Conservation (phyloP, 1,140 invertebrate genomes). For the Drosophila nikananu region DNA sequence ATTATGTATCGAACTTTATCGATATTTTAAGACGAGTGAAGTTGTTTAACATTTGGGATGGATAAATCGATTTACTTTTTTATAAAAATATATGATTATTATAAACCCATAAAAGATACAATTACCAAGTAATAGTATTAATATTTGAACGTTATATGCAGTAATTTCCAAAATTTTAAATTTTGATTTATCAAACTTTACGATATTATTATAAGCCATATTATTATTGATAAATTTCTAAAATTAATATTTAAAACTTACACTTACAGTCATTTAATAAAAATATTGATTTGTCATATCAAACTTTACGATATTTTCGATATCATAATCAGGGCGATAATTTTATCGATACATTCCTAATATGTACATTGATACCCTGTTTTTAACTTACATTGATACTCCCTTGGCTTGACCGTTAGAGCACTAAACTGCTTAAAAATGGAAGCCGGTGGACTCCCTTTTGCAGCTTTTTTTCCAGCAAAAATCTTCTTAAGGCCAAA, state of each 20-base stretch:
- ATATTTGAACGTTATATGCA: too few relatives aligned
- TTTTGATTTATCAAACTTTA: too few relatives aligned
- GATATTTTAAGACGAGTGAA: too few relatives aligned
- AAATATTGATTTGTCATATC: too few relatives aligned
- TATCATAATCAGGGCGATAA: background rate
- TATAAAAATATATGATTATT: too few relatives aligned
- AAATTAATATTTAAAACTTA: background rate
- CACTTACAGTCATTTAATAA: too few relatives aligned
- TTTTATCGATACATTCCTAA: background rate
- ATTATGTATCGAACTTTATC: too few relatives aligned
- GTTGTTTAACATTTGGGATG: too few relatives aligned
- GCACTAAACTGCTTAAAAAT: constrained; percentile 1
- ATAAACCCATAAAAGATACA: too few relatives aligned
- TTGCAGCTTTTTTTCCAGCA: fast-evolving
- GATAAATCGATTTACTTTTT: too few relatives aligned
- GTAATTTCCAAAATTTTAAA: too few relatives aligned
- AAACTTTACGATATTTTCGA: background rate
- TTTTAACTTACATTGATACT: constrained; percentile 17
- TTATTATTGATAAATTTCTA: background rate
- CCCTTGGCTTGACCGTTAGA: background rate
- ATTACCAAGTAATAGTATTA: too few relatives aligned
- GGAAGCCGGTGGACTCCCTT: background rate
- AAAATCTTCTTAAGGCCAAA: constrained; percentile 12
- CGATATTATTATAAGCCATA: background rate
- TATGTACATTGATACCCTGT: background rate